These are phyloP conservation scores for Lithophane socia DNA, from an alignment of 2,888 invertebrate genomes.

Conservation along the genomic window DNA sequence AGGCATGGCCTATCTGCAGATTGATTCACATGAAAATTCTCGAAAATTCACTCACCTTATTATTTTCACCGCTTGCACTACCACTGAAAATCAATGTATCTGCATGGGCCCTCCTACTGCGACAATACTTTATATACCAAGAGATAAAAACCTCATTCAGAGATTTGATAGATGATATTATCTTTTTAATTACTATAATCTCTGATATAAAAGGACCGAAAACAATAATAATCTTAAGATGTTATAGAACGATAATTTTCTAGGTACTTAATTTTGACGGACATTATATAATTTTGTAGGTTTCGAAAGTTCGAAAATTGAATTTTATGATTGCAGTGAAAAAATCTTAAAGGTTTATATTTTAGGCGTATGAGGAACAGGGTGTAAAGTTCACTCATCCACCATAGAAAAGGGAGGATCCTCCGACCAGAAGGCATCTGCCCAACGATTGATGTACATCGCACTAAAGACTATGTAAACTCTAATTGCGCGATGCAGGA, in stretches of 20 bases:
- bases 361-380: too few relatives aligned
- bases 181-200: constrained; percentile 65
- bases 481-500: too few relatives aligned
- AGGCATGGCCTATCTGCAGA: not conserved
- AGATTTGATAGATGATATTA: constrained; percentile 57
- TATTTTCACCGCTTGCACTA: constrained; percentile 34
- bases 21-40: not conserved
- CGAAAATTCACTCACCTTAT: constrained; percentile 60
- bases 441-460: too few relatives aligned
- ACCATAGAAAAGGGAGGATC: too few relatives aligned
- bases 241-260: constrained; percentile 8
- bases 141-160: constrained; percentile 70
- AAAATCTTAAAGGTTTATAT: not conserved
- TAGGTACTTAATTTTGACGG: constrained; percentile 2
- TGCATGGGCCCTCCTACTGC: constrained; percentile 67
- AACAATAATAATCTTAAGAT: constrained; percentile 52
- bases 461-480: too few relatives aligned
- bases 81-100: constrained; percentile 42
- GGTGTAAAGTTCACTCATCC: too few relatives aligned
- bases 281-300: constrained; percentile 36
- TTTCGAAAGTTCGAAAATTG: constrained; percentile 20
- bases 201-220: constrained; percentile 63
- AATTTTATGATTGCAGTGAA: not conserved
- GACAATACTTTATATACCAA: constrained; percentile 72
- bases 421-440: too few relatives aligned